Base-by-base conservation (phyloP, 2,888 invertebrate species). In the Cremastinae sp. region DNA sequence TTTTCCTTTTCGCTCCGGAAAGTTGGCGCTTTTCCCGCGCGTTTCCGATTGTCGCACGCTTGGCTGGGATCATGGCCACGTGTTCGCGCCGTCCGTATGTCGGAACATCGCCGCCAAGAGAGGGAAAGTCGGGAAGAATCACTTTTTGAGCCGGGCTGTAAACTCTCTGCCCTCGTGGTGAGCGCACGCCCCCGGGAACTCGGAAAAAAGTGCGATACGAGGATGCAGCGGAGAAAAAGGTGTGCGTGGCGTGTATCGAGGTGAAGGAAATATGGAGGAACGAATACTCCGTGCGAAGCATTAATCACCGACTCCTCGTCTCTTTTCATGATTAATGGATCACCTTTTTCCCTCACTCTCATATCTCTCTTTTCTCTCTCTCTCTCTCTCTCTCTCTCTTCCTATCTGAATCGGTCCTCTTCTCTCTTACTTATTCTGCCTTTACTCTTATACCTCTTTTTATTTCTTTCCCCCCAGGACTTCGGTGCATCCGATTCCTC, bases 311-410 rank as follows among this genome's bases (percentile, higher is more conserved):
- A 78, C 81, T 82, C 80, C 81, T 81, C 79, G 79, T 76, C 76
- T 74, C 81, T 80, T 82, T n/a, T n/a, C n/a, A 84, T 85, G 85
- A 85, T 85, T 85, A 85, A 85, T 85, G 84, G 80, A 75, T 80
- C 77, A 71, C 68, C 62, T 43, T 76, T 74, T 66, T 47, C 56
- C 38, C 28, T 34, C 38, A 41, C 14, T n/a, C n/a, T n/a, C n/a
- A n/a, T n/a, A n/a, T n/a, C n/a, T 58, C 45, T 28, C 53, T n/a
- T 36, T 34, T 14, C 54, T 12, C 36, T 10, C 47, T 64, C 51
- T 64, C 54, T 8, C 64, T 14, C 28, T 64, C 45, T 18, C 14
- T 28, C 43, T 49, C 69, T 45, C 54, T 20, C 58, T 14, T 22
- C 16, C 38, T 38, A 41, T n/a, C 61, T 3, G 59, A 47, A 47